Percentiles rank a stretch among this genome's conserved stretches.
Evolutionary conservation across 2,113 vertebrate genomes (phyloP).

Genomic region (Tragelaphus buxtoni): DNA sequence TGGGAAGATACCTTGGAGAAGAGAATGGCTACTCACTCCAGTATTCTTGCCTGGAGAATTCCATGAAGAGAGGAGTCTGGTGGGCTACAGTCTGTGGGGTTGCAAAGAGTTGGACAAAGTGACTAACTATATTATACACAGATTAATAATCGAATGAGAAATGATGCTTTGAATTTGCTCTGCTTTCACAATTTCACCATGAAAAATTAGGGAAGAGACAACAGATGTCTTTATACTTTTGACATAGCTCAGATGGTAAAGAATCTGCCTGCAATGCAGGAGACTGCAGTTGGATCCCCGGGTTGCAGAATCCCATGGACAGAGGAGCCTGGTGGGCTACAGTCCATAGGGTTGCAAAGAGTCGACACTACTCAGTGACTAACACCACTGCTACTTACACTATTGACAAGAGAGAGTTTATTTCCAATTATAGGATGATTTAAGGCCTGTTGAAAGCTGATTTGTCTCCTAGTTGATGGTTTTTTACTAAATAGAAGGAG

Average conservation of each 20-base stretch:
- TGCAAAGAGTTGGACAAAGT: background rate
- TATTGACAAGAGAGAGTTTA: background rate
- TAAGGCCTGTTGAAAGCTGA: slow-evolving; percentile 12
- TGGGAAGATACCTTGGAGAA: background rate
- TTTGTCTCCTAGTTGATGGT: slow-evolving; percentile 23
- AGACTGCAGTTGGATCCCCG: background rate
- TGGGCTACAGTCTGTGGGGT: background rate
- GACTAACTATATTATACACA: background rate
- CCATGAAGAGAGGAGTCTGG: background rate
- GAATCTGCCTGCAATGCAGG: background rate
- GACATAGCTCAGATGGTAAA: background rate
- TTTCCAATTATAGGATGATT: background rate
- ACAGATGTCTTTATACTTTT: slow-evolving; percentile 18
- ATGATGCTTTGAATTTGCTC: background rate
- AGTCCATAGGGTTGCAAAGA: background rate
- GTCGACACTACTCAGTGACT: background rate
- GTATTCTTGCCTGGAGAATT: background rate
- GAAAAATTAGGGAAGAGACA: background rate
- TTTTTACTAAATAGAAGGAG: background rate
- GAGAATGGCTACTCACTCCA: background rate
- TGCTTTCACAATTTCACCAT: background rate
- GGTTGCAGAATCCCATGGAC: background rate
- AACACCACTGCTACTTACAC: background rate
- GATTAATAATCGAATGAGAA: background rate
- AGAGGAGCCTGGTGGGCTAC: background rate